Conservation (phyloP, 2,113 vertebrate species). For the Galemys pyrenaicus region DNA sequence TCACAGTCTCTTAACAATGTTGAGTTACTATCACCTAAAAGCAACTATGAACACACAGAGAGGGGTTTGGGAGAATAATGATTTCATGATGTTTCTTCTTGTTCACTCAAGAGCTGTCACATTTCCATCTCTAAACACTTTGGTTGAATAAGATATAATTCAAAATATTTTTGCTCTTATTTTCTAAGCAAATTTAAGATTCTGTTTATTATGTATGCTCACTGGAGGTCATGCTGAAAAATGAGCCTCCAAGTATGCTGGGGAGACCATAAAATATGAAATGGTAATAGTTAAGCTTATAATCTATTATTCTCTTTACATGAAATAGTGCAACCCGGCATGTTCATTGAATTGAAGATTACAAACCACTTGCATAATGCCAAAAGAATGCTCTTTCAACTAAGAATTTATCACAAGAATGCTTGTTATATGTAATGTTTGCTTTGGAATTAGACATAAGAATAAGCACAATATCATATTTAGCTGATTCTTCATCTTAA, state of each 20-base stretch:
- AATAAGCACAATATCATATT: slow-evolving; percentile 67
- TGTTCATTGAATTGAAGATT: slow-evolving; percentile 77
- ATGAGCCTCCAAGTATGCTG: slow-evolving; percentile 64
- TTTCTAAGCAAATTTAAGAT: slow-evolving; percentile 73
- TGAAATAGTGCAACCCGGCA: slow-evolving; percentile 73
- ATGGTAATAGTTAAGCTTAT: slow-evolving; percentile 78
- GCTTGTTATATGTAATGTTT: slow-evolving; percentile 72
- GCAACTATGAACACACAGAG: background rate
- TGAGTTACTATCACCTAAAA: background rate
- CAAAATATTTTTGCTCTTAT: slow-evolving; percentile 63
- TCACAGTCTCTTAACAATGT: background rate
- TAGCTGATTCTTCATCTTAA: slow-evolving; percentile 71
- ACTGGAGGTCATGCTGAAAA: slow-evolving; percentile 73
- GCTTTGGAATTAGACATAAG: slow-evolving; percentile 74
- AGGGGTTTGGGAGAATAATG: background rate
- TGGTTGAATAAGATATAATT: slow-evolving; percentile 66
- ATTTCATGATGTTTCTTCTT: background rate
- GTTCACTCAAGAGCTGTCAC: slow-evolving; percentile 33
- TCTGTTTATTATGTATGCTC: slow-evolving; percentile 77
- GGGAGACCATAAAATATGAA: slow-evolving; percentile 78
- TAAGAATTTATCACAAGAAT: slow-evolving; percentile 69
- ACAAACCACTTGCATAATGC: slow-evolving; percentile 78
- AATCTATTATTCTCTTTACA: slow-evolving; percentile 83
- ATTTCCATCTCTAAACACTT: slow-evolving; percentile 63
- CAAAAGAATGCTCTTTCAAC: slow-evolving; percentile 75